phyloP scores from a whole-genome alignment of 2,113 vertebrate species.

The Podocnemis expansa region DNA sequence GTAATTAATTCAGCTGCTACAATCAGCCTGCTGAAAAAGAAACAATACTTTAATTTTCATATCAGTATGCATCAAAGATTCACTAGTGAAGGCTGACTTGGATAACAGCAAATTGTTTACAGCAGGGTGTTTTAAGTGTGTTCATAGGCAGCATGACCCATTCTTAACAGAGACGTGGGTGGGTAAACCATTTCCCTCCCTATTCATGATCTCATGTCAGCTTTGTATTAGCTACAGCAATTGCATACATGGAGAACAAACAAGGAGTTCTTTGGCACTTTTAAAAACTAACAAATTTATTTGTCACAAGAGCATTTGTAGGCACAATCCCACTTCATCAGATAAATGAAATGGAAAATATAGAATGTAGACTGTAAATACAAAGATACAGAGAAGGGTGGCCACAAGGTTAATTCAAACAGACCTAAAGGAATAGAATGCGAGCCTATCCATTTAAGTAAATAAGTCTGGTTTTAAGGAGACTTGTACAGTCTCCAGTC shows the following conservation, averaged over 20 bases:
- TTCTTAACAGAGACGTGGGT: neutral
- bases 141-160: neutral
- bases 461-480: too few species aligned
- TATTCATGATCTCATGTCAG: neutral
- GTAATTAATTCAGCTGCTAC: conserved; percentile 25
- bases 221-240: conserved; percentile 16
- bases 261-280: too few species aligned
- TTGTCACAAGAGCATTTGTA: too few species aligned
- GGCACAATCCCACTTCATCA: too few species aligned
- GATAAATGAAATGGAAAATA: too few species aligned
- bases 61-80: neutral
- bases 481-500: neutral
- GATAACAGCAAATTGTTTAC: neutral
- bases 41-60: neutral
- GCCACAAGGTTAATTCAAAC: too few species aligned
- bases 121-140: neutral
- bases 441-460: too few species aligned
- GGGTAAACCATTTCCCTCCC: neutral
- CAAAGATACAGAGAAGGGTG: too few species aligned
- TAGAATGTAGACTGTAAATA: too few species aligned
- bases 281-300: too few species aligned
- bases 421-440: too few species aligned
- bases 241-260: neutral
- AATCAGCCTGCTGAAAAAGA: neutral
- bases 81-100: neutral